Evolutionary conservation across 2,113 vertebrate species (phyloP).

Genomic region (Rhineura floridana): DNA sequence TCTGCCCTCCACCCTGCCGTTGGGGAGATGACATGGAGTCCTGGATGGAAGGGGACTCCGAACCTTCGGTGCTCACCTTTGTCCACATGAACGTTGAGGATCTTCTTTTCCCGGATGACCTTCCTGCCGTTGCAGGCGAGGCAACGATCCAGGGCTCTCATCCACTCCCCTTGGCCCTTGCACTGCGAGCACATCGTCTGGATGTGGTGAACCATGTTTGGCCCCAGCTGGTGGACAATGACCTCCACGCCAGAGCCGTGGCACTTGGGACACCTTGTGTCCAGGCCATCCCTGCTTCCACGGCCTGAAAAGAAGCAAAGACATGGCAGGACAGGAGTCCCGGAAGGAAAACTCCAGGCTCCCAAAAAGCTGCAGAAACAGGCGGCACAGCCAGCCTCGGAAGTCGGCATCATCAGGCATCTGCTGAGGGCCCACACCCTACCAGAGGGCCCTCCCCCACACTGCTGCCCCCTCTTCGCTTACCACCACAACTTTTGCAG

Average conservation of each 20-base stretch:
- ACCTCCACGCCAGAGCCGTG: conserved; percentile 84
- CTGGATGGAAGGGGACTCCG: no score
- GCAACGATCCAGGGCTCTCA: conserved; percentile 68
- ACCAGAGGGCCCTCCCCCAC: neutral
- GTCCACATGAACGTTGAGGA: conserved; percentile 70
- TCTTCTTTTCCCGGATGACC: conserved; percentile 71
- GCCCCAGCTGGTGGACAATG: conserved; percentile 63
- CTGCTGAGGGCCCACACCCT: neutral
- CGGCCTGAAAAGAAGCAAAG: conserved; percentile 69
- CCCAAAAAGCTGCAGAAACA: neutral
- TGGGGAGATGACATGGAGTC: no score
- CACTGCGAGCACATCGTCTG: conserved; percentile 71
- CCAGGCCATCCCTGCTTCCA: conserved; percentile 83
- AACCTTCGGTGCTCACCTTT: no score
- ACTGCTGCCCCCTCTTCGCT: accelerated
- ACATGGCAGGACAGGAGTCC: neutral
- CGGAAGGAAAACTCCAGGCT: accelerated
- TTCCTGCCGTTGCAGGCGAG: conserved; percentile 71
- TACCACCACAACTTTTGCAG: conserved; percentile 71
- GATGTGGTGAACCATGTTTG: conserved; percentile 73
- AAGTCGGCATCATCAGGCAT: no score
- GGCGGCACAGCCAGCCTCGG: neutral
- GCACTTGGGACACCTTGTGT: conserved; percentile 84
- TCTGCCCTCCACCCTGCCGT: no score
- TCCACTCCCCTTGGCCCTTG: conserved; percentile 70